Evolutionary conservation across 92 coral and sea anemone species (phyloP), one percentile per base, ranked within the genome.

Genomic region (Actinernus sp.): DNA sequence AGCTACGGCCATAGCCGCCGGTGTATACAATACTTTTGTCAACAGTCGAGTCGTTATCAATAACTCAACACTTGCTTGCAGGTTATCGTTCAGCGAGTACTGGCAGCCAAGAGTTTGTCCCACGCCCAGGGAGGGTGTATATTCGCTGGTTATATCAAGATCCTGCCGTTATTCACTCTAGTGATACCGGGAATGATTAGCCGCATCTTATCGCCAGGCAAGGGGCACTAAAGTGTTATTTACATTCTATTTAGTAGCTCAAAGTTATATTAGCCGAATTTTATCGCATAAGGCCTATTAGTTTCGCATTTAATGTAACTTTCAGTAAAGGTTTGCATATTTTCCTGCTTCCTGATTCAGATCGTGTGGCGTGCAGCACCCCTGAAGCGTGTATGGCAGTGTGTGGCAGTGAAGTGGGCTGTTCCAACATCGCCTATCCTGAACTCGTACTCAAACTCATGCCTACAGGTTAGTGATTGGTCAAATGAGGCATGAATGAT

Each of bases 171-270:
- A 36, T 93, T 93, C 30, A 85, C 95, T 33, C 73, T 93, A 46
- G 94, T 93, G 23, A 93, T 93, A 90, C 98, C 98, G 19, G 98
- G 98, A 31, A 93, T 93, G 98, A 89, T 93, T 55, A 93, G 98
- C 46, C 63, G 98, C 17, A 87, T 93, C 32, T 61, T 93, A 28
- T 93, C 95, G 29, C 95, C 98, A 89, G 98, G 98, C 89, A 61
- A 12, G n/a, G 29, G 1, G 26, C 9, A 7, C 20, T n/a, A 9
- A 17, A 8, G 5, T 12, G 4, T 12, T 8, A 18, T 8, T 4
- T 9, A 46, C 20, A 46, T 8, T 12, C 21, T 8, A 7, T n/a
- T 45, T 14, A 45, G n/a, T n/a, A n/a, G n/a, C n/a, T n/a, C n/a
- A n/a, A n/a, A n/a, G n/a, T n/a, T n/a, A n/a, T n/a, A n/a, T n/a